Base-by-base conservation (phyloP, 2,113 vertebrate genomes). In the Ovis canadensis region DNA sequence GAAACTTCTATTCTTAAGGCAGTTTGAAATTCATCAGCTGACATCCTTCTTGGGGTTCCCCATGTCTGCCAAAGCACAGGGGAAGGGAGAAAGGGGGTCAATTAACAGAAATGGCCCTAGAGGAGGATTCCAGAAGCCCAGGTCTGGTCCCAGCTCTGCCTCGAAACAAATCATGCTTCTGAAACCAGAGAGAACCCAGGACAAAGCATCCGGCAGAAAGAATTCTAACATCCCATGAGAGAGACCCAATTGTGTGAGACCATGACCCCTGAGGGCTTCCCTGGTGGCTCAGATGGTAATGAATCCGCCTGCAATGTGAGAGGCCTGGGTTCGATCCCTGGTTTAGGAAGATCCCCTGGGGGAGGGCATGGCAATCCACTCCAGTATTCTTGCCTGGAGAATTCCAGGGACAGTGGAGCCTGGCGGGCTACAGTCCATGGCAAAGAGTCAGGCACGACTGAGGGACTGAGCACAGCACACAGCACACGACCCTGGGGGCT, bases 401-500 rank as follows among this genome's bases (percentile, higher is more conserved):
- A 74, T 40, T 36, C 67, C 36, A 74, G 67, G 67, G 21, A 74
- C 67, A 74, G 67, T 13, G 67, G 19, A 40, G 21, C 36, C 67
- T 74, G 67, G 67, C 5, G 0, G 67, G 36, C 21, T 74, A 40
- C n/a, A 74, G n/a, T 23, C 67, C 67, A 25, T 6, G 11, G 36
- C 67, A 40, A 11, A 67, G 64, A 71, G 67, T 40, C 67, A 40
- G 67, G 9, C n/a, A 13, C 0, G 19, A 23, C 67, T 6, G 19
- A 40, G 67, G 36, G 5, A 71, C 67, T 23, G 12, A 21, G 21
- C n/a, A 40, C 19, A 40, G 31, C 62, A 9, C 62, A 64, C 62
- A 67, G 67, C 67, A 71, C n/a, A 0, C 0, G 19, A 74, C 19
- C 25, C 67, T 3, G 0, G 27, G 6, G 1, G 6, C 2, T 33